These are phyloP conservation scores for Alloscopus bannaensis DNA, from an alignment of 2,888 invertebrate genomes.

Conservation along the genomic window DNA sequence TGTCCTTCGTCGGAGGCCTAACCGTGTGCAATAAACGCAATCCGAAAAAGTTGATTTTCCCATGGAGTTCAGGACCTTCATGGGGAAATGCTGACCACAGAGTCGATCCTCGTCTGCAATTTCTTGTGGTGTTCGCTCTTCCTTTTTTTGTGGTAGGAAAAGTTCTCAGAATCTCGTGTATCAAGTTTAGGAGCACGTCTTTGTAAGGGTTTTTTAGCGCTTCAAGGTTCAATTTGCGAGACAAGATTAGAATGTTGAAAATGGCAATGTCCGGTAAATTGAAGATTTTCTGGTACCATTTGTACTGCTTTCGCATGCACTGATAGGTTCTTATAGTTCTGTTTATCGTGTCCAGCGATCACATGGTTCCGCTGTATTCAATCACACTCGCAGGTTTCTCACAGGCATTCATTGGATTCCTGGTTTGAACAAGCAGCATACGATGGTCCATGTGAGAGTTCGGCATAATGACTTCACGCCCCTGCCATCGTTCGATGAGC, in stretches of 20 bases:
- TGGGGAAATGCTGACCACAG: too few species aligned
- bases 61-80: too few species aligned
- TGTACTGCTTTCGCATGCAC: constrained; percentile 41
- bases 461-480: constrained; percentile 29
- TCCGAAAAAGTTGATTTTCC: too few species aligned
- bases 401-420: background rate
- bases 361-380: constrained; percentile 52
- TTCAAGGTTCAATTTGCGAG: background rate
- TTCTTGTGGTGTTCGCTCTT: too few species aligned
- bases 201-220: background rate
- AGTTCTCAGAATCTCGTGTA: too few species aligned
- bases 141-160: too few species aligned
- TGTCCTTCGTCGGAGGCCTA: too few species aligned
- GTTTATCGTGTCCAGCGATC: constrained; percentile 42
- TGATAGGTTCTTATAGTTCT: background rate
- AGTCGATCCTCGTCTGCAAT: too few species aligned
- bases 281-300: constrained; percentile 66
- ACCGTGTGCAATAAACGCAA: too few species aligned
- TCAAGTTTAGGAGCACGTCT: background rate
- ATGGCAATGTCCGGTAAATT: constrained; percentile 39
- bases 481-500: constrained; percentile 28
- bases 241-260: constrained; percentile 35
- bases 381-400: constrained; percentile 47
- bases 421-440: background rate
- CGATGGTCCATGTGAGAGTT: constrained; percentile 4